Percentiles rank a stretch among this genome's conserved stretches.
Conservation (phyloP, 2,888 invertebrate genomes). For the Hesperia comma region DNA sequence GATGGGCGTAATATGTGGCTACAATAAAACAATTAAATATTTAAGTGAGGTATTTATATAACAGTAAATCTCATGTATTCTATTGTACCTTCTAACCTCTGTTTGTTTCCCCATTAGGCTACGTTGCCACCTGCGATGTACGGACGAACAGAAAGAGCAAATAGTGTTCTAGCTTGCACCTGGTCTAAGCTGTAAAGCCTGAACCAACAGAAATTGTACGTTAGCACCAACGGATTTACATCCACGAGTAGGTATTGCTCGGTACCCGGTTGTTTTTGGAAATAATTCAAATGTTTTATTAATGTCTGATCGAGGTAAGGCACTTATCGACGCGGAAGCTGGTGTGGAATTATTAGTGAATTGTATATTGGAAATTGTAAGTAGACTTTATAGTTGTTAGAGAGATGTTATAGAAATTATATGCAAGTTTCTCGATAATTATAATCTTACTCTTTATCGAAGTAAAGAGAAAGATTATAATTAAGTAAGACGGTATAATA, state of each 20-base stretch:
- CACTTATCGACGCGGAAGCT: too few relatives aligned
- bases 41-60: too few relatives aligned
- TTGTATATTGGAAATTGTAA: too few relatives aligned
- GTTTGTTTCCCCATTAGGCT: constrained; percentile 24
- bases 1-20: too few relatives aligned
- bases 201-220: constrained; percentile 24
- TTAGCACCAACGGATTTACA: constrained; percentile 1
- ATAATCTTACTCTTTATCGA: too few relatives aligned
- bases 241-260: not conserved
- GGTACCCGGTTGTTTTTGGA: not conserved
- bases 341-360: too few relatives aligned
- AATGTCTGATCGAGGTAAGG: not conserved
- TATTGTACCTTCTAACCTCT: not conserved
- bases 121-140: constrained; percentile 19
- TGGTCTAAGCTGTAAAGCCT: constrained; percentile 30
- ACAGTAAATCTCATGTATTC: not conserved
- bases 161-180: constrained; percentile 28
- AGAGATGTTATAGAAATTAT: too few relatives aligned
- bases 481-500: too few relatives aligned
- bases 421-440: too few relatives aligned
- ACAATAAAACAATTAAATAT: too few relatives aligned
- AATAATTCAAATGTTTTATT: not conserved
- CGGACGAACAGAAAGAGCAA: constrained; percentile 14
- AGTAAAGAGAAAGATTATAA: too few relatives aligned
- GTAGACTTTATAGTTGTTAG: too few relatives aligned